Conservation (phyloP, 2,113 vertebrate genomes). For the Bubo blakistoni region DNA sequence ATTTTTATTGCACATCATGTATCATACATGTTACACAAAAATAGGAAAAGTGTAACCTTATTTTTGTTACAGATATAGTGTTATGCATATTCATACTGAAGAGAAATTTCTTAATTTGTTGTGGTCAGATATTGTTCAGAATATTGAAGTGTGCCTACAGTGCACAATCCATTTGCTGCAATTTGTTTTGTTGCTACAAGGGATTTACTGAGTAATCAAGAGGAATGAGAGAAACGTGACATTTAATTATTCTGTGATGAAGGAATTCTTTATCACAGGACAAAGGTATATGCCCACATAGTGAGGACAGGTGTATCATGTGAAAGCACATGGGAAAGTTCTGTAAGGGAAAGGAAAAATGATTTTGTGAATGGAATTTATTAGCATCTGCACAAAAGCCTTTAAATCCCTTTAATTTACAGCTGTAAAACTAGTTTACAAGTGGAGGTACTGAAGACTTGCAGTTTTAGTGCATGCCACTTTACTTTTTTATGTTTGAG, state of each 20-base stretch:
- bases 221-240: constrained; percentile 3
- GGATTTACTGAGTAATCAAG: constrained; percentile 36
- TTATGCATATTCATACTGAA: background rate
- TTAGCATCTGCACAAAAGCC: constrained; percentile 45
- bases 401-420: constrained; percentile 56
- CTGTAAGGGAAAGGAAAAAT: background rate
- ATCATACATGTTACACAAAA: background rate
- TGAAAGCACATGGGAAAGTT: constrained; percentile 5
- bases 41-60: background rate
- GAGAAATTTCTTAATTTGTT: background rate
- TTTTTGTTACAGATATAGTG: background rate
- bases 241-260: constrained; percentile 17
- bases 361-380: constrained; percentile 47
- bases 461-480: background rate
- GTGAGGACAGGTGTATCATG: constrained; percentile 7
- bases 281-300: background rate
- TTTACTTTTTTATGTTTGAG: constrained; percentile 29
- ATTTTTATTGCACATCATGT: background rate
- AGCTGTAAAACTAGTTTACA: constrained; percentile 49
- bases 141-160: background rate
- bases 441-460: constrained; percentile 32
- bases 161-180: background rate
- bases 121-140: background rate
- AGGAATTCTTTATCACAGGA: constrained; percentile 17
- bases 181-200: constrained; percentile 4